Base-by-base conservation (phyloP, 2,888 invertebrate species). In the Leucophenga maculata region DNA sequence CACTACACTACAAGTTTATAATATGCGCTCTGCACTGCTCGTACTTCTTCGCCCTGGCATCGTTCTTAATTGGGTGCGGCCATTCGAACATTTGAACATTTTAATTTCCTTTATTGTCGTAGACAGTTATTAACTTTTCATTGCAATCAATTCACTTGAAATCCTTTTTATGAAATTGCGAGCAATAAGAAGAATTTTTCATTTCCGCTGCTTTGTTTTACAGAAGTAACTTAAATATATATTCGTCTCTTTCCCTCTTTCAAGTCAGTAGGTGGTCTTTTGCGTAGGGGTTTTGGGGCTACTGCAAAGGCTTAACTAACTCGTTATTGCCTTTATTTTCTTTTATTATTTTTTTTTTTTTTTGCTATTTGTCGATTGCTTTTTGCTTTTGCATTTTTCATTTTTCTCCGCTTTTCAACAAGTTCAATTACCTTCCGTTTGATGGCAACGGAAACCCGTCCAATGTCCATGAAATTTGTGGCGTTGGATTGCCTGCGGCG, bases 401-500 rank as follows among this genome's bases (percentile, higher is more conserved):
- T 66, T 20, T 65, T 44, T 32, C 32, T 13, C 57, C 20, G 59
- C 65, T 74, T 81, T 80, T 84, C 79, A 84, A 84, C 82, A 85
- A 87, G 88, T 87, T 88, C 86, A 87, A 86, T 87, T 88, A 89
- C 89, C 89, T 88, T 87, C 89, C 89, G 85, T 89, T 89, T 80
- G 89, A 91, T 80, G 93, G 93, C 79, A 94, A 89, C 78, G 93
- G 91, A 89, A 93, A 93, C 77, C 93, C 94, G 86, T 94, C 94
- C 82, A 94, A 89, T 75, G 92, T 91, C 95, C 95, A 95, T 75
- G 92, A 91, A 86, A 95, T 92, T 87, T 93, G 92, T 65, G 95
- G 95, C 73, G 93, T 93, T 71, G 95, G 95, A 90, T 94, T 93
- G 78, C 93, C 93, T 78, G 93, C 91, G 77, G 93, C 93, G 75